Percentiles rank a stretch among this genome's conserved stretches.
Conservation (phyloP, 2,797 vertebrate species). For the Chelon auratus region DNA sequence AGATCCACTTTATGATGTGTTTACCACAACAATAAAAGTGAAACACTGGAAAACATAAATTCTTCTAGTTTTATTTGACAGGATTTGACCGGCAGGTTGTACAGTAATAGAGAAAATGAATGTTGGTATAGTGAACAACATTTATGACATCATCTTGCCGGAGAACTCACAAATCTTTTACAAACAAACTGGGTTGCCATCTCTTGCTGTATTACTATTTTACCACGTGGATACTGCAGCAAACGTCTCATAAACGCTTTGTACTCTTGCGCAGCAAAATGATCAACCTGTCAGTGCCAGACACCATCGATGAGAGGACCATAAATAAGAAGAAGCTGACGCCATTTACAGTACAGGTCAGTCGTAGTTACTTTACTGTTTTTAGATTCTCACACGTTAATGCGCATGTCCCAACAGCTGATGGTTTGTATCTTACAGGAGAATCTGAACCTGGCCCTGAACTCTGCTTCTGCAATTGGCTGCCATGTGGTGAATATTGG, state of each 20-base stretch:
- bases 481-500: conserved; percentile 99
- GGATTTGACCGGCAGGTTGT: too few relatives aligned
- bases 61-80: too few relatives aligned
- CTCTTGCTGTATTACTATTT: background rate
- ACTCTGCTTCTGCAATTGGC: conserved; percentile 97
- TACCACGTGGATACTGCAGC: background rate
- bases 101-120: too few relatives aligned
- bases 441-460: conserved; percentile 96
- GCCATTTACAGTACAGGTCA: conserved; percentile 93
- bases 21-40: too few relatives aligned
- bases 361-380: background rate
- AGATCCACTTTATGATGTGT: too few relatives aligned
- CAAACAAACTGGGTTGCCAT: background rate
- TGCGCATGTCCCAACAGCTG: background rate
- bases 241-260: conserved; percentile 11
- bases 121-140: background rate
- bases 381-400: too few relatives aligned
- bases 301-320: conserved; percentile 97
- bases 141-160: background rate
- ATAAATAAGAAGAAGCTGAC: conserved; percentile 99
- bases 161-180: background rate
- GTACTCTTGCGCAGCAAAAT: conserved; percentile 89
- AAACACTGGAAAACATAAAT: too few relatives aligned
- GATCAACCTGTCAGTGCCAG: conserved; percentile 98
- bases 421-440: conserved; percentile 82